Evolutionary conservation across 1,140 invertebrate genomes (phyloP).

Genomic region (Caenorhabditis remanei): DNA sequence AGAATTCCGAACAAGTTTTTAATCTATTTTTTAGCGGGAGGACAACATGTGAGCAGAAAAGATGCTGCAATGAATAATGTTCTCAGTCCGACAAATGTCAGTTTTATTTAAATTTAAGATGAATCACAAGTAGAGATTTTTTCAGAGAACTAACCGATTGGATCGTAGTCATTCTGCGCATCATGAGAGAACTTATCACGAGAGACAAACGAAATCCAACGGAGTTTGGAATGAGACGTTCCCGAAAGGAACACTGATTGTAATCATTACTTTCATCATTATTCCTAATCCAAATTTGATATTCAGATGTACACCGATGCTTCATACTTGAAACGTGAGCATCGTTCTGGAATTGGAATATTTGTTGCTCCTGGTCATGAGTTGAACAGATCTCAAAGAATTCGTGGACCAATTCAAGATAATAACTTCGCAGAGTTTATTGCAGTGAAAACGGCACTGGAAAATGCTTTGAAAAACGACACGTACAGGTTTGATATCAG

Average conservation of each 20-base stretch:
- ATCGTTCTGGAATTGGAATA: constrained; percentile 50
- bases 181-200: neutral
- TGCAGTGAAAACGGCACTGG: constrained; percentile 19
- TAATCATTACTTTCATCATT: neutral
- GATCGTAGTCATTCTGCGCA: neutral
- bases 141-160: neutral
- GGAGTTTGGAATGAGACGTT: constrained; percentile 53
- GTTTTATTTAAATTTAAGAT: neutral
- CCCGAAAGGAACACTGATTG: constrained; percentile 37
- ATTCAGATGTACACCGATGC: constrained; percentile 57
- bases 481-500: neutral
- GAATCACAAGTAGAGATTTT: neutral
- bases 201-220: neutral
- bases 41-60: neutral
- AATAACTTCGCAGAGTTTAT: constrained; percentile 42
- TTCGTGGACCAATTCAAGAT: constrained; percentile 31
- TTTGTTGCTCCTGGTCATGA: constrained; percentile 34
- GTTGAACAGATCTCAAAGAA: constrained; percentile 51
- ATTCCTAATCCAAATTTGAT: neutral
- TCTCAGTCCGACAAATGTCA: constrained; percentile 18
- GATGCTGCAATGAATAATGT: constrained; percentile 5
- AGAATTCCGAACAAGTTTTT: no score
- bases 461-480: constrained; percentile 19
- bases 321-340: neutral
- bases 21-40: neutral